Percentiles rank a stretch among this genome's conserved stretches.
Conservation (phyloP, 2,888 invertebrate genomes). For the Limnephilus rhombicus region DNA sequence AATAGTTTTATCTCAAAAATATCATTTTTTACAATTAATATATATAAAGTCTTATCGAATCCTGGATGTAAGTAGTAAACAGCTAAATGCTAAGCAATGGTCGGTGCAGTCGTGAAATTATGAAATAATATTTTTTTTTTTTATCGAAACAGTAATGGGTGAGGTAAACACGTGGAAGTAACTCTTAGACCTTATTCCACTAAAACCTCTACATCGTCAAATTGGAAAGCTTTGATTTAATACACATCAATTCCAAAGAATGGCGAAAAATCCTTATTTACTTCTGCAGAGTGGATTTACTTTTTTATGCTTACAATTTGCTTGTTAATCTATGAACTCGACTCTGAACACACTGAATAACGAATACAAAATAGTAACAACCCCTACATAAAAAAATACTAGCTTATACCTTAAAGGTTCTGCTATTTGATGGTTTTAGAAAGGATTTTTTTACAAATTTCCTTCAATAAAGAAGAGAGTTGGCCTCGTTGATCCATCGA, state of each 20-base stretch:
- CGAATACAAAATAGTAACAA: background rate
- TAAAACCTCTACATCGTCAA: background rate
- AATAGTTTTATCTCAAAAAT: background rate
- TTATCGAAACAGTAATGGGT: too few species aligned
- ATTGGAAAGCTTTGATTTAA: background rate
- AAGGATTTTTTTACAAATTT: constrained; percentile 18
- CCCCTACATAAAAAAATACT: background rate
- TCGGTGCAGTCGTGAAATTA: background rate
- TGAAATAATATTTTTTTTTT: too few species aligned
- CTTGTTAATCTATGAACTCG: constrained; percentile 34
- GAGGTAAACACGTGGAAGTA: too few species aligned
- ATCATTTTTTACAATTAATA: background rate
- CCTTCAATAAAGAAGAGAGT: background rate
- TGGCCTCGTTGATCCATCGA: constrained; percentile 40
- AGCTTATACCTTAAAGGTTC: background rate
- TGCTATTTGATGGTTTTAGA: background rate
- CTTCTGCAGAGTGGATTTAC: constrained; percentile 21
- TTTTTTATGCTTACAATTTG: constrained; percentile 33
- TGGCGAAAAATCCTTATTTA: background rate
- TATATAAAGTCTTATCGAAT: background rate
- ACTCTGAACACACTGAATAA: background rate
- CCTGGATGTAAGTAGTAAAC: background rate
- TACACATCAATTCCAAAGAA: background rate
- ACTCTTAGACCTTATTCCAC: background rate
- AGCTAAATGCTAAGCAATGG: background rate